Evolutionary conservation across 2,888 invertebrate genomes (phyloP).

Genomic region (Cancer borealis): DNA sequence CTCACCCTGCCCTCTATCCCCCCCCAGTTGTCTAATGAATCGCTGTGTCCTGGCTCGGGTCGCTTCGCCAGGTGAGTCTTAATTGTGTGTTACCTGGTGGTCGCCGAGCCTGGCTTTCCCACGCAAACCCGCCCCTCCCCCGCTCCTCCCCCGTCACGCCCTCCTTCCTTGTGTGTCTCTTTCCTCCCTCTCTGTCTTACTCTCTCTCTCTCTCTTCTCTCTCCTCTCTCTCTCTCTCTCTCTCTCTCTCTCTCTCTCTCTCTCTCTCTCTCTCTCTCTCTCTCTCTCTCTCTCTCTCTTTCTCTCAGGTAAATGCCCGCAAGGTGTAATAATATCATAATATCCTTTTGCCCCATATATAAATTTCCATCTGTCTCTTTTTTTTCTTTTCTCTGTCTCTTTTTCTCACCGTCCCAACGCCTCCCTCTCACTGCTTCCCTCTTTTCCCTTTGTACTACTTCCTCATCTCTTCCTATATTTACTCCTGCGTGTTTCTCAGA

Average conservation of each 20-base stretch:
- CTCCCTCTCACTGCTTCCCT: neutral
- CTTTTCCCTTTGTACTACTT: neutral
- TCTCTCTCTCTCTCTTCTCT: neutral
- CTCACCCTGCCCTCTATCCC: neutral
- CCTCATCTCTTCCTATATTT: neutral
- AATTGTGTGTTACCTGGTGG: constrained; percentile 37
- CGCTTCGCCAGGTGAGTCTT: constrained; percentile 8
- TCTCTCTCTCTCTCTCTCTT: neutral
- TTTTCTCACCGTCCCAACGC: neutral
- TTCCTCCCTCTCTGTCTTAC: neutral
- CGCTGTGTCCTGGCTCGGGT: constrained; percentile 38
- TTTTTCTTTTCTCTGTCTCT: neutral
- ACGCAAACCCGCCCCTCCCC: neutral
- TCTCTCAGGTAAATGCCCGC: neutral
- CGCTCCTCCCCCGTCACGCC: neutral
- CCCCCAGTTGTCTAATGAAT: constrained; percentile 47
- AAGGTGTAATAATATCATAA: too few species aligned
- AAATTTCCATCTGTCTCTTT: neutral
- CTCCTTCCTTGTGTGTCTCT: neutral
- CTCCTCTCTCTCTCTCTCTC: neutral
- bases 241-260: neutral
- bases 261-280: neutral
- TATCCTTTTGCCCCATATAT: neutral
- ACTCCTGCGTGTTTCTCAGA: too few species aligned
- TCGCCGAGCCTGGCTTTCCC: constrained; percentile 10